These are phyloP conservation scores for Apamea sordens DNA, from an alignment of 2,888 invertebrate genomes.

Conservation along the genomic window DNA sequence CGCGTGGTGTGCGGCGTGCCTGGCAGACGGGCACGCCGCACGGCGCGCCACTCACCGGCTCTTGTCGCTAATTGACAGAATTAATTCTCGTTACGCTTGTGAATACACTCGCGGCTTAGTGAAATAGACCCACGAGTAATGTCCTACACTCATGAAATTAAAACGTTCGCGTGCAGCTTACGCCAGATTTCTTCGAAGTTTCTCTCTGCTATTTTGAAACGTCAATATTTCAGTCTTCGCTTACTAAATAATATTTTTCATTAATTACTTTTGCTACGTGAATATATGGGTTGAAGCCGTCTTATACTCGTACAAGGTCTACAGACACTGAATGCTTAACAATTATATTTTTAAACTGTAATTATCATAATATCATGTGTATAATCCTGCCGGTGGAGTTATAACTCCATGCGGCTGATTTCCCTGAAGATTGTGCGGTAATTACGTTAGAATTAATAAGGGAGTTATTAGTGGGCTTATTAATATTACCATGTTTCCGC, in stretches of 20 bases:
- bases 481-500: slow-evolving; percentile 17
- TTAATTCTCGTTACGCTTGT: slow-evolving; percentile 9
- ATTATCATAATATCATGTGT: background rate
- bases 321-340: too few species aligned
- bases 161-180: background rate
- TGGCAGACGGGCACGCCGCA: background rate
- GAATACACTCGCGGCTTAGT: slow-evolving; percentile 1
- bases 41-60: background rate
- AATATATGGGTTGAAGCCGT: background rate
- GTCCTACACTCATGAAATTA: slow-evolving; percentile 3
- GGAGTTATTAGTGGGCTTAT: slow-evolving; percentile 33
- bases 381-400: slow-evolving; percentile 7
- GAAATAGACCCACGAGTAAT: background rate
- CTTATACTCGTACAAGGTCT: background rate
- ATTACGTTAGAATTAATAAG: slow-evolving; percentile 36
- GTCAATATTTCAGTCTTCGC: background rate
- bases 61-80: slow-evolving; percentile 21
- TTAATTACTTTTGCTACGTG: background rate
- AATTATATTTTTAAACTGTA: background rate
- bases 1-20: background rate
- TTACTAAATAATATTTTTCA: background rate
- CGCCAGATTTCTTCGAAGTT: background rate
- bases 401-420: slow-evolving; percentile 37
- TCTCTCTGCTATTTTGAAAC: background rate
- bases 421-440: slow-evolving; percentile 41